A percentile compares a stretch with the other conserved stretches of the same genome.
Conservation (phyloP, 2,113 vertebrate genomes). For the Malaclemys terrapin region DNA sequence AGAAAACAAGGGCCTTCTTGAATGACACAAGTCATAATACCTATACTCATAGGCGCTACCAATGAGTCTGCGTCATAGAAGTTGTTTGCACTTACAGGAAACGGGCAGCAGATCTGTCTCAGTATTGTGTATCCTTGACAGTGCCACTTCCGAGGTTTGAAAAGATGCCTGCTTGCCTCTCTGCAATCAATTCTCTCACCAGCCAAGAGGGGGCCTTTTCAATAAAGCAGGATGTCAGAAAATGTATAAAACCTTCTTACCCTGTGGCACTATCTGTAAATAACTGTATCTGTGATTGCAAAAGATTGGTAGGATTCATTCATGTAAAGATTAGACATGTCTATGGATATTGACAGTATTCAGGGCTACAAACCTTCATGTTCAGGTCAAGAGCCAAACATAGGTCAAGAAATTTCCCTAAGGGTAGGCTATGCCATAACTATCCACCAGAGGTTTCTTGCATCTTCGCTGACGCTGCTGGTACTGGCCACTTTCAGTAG, state of each 20-base stretch:
- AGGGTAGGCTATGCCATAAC: not conserved
- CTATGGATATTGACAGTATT: not conserved
- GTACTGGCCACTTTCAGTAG: not conserved
- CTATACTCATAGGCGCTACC: slow-evolving; percentile 11
- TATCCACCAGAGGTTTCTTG: not conserved
- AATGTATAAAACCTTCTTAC: not conserved
- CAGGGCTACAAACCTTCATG: not conserved
- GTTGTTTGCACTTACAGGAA: slow-evolving; percentile 9
- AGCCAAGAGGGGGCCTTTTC: not conserved
- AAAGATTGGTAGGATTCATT: not conserved
- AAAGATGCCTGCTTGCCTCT: not conserved
- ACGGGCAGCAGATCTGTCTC: slow-evolving; percentile 32
- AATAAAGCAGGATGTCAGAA: slow-evolving; percentile 35
- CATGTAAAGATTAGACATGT: not conserved
- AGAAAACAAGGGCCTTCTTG: not conserved
- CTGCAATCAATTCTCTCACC: slow-evolving; percentile 10
- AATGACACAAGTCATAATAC: not conserved
- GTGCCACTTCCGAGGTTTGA: slow-evolving; percentile 46
- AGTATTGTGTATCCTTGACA: slow-evolving; percentile 19
- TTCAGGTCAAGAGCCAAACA: not conserved
- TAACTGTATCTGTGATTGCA: not conserved
- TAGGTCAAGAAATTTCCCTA: not conserved
- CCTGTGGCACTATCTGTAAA: too few species aligned
- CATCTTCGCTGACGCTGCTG: not conserved
- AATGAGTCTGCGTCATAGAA: not conserved